Evolutionary conservation across 2,888 invertebrate species (phyloP).

Genomic region (Entomobrya multifasciata): DNA sequence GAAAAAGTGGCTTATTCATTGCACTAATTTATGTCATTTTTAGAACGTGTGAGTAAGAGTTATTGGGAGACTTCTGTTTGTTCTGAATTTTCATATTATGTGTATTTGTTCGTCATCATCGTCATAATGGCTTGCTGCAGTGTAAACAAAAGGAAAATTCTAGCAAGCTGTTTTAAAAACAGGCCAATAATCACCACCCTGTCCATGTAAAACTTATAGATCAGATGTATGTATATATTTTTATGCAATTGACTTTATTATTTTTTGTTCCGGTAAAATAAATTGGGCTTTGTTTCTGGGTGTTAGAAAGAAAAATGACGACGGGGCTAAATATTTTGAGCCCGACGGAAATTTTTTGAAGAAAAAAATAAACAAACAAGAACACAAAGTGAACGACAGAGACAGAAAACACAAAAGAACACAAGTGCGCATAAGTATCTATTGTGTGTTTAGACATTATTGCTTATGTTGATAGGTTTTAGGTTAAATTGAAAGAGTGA

Average conservation of each 20-base stretch:
- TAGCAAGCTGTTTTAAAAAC: neutral
- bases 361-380: neutral
- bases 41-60: constrained; percentile 5
- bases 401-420: neutral
- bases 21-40: constrained; percentile 36
- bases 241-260: too few relatives aligned
- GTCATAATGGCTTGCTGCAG: too few relatives aligned
- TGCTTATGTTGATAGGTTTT: too few relatives aligned
- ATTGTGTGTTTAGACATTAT: too few relatives aligned
- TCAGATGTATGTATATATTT: too few relatives aligned
- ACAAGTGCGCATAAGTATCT: too few relatives aligned
- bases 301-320: neutral
- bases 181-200: neutral
- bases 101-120: too few relatives aligned
- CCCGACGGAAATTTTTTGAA: too few relatives aligned
- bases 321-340: neutral
- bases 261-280: neutral
- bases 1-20: constrained; percentile 51
- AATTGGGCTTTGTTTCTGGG: neutral
- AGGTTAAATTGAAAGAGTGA: too few relatives aligned
- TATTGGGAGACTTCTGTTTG: constrained; percentile 20
- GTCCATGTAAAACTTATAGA: neutral
- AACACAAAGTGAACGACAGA: too few relatives aligned
- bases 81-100: neutral
- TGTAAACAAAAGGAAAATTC: too few relatives aligned